These are phyloP conservation scores for Neodiprion pinetum DNA, from an alignment of 1,140 invertebrate genomes.

Conservation along the genomic window DNA sequence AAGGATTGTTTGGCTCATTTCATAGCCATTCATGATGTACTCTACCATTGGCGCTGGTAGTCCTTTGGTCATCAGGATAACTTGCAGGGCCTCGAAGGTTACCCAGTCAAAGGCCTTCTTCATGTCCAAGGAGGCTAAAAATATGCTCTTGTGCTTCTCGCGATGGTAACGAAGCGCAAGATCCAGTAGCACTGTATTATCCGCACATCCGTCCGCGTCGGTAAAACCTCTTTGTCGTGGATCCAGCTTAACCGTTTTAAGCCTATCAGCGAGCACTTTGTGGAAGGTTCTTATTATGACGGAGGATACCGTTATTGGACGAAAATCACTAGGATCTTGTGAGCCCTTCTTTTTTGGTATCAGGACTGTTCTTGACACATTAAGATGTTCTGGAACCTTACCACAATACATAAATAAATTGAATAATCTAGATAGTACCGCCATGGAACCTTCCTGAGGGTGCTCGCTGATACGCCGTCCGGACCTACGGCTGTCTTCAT, in stretches of 20 bases:
- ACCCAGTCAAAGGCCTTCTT: conserved; percentile 57
- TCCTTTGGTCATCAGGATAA: conserved; percentile 23
- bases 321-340: conserved; percentile 20
- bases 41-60: not conserved
- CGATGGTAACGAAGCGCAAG: conserved; percentile 16
- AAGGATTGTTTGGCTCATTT: conserved; percentile 19
- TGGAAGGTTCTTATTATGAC: conserved; percentile 43
- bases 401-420: conserved; percentile 21
- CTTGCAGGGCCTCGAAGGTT: conserved; percentile 30
- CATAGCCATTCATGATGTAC: not conserved
- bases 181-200: conserved; percentile 35
- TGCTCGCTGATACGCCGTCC: not conserved
- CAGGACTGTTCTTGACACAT: not conserved
- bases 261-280: conserved; percentile 43
- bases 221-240: conserved; percentile 34
- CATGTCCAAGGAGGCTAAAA: conserved; percentile 35
- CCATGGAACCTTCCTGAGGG: not conserved
- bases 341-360: conserved; percentile 32
- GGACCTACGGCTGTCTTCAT: not conserved
- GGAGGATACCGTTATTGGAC: conserved; percentile 55
- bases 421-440: conserved; percentile 5
- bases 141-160: not conserved
- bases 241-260: conserved; percentile 25
- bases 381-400: not conserved
- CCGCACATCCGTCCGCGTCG: conserved; percentile 34